A percentile compares a stretch with the other conserved stretches of the same genome.
Evolutionary conservation across 2,888 invertebrate species (phyloP).

Genomic region (Oscheius sp.): DNA sequence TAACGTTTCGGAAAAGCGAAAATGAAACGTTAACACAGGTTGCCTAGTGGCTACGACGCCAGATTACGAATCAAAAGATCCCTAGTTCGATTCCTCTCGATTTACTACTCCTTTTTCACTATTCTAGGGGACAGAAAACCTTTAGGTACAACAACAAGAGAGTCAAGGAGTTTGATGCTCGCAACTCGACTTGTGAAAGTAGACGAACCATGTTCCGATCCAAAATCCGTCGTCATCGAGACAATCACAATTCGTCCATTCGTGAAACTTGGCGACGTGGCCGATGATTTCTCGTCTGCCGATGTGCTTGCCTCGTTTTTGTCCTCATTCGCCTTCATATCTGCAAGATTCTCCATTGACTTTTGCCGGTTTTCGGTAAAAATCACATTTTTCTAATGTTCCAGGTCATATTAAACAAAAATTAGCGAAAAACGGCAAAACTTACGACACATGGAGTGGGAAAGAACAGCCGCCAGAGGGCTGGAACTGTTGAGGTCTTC

Average conservation of each 20-base stretch:
- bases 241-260: conserved; percentile 49
- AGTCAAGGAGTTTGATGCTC: neutral
- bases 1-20: neutral
- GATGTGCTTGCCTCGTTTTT: conserved; percentile 28
- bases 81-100: no score
- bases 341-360: conserved; percentile 24
- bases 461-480: conserved; percentile 47
- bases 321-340: conserved; percentile 47
- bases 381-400: no score
- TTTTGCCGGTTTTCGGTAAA: no score
- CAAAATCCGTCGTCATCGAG: conserved; percentile 48
- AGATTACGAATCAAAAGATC: no score
- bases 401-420: neutral
- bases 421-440: neutral
- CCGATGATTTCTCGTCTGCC: conserved; percentile 31
- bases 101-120: no score
- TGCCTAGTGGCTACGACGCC: neutral
- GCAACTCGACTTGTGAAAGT: no score
- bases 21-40: neutral
- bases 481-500: conserved; percentile 37
- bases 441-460: conserved; percentile 58
- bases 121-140: neutral
- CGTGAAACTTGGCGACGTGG: conserved; percentile 14
- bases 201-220: conserved; percentile 47
- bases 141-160: neutral